Percentiles rank a stretch among this genome's conserved stretches.
Conservation (phyloP, 1,140 invertebrate species). For the Lethrus apterus region DNA sequence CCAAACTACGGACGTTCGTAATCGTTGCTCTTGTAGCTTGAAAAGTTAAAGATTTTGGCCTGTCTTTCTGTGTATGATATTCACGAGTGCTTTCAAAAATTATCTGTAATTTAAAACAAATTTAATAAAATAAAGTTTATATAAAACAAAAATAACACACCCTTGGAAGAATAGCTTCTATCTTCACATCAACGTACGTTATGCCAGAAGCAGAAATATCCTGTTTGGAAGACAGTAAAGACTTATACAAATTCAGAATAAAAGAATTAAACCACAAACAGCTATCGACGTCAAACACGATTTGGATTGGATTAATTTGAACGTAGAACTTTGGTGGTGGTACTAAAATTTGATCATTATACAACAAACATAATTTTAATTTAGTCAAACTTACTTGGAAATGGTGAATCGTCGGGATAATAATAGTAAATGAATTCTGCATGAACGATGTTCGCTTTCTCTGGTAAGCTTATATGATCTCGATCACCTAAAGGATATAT, state of each 20-base stretch:
- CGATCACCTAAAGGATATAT: constrained; percentile 61
- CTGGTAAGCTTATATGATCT: constrained; percentile 72
- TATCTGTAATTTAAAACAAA: constrained; percentile 48
- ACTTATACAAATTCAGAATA: constrained; percentile 74
- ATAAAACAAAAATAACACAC: constrained; percentile 44
- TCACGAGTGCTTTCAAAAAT: constrained; percentile 63
- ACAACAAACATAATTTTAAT: constrained; percentile 13
- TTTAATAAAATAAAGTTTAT: constrained; percentile 37
- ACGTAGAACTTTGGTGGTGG: constrained; percentile 89
- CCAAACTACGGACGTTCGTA: constrained; percentile 68
- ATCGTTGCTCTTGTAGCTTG: constrained; percentile 72
- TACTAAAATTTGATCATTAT: constrained; percentile 52
- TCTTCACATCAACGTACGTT: constrained; percentile 75
- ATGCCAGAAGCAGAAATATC: constrained; percentile 44
- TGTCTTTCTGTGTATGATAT: constrained; percentile 66
- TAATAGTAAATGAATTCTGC: constrained; percentile 96
- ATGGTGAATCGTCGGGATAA: constrained; percentile 87
- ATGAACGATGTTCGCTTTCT: constrained; percentile 84
- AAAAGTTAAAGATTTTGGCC: constrained; percentile 72
- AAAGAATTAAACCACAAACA: constrained; percentile 93
- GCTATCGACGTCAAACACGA: constrained; percentile 78
- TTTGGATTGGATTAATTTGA: constrained; percentile 79
- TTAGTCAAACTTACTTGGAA: constrained; percentile 66
- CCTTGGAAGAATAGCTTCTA: constrained; percentile 87
- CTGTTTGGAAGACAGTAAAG: constrained; percentile 46